A percentile compares a stretch with the other conserved stretches of the same genome.
phyloP scores from a whole-genome alignment of 2,113 vertebrate genomes.

The Amazona guildingii region DNA sequence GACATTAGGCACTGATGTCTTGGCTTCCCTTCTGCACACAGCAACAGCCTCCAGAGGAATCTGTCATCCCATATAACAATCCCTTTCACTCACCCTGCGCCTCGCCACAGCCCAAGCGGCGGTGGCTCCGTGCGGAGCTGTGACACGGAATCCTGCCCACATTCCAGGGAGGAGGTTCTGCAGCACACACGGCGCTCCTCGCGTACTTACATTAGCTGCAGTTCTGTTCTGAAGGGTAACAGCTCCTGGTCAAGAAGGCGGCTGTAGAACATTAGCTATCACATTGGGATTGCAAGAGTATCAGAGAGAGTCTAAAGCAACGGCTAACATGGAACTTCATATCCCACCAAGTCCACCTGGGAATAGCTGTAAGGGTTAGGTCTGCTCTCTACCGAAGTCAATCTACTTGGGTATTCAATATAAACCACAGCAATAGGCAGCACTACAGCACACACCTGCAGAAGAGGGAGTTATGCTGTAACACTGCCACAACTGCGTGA shows the following conservation, averaged over 20 bases:
- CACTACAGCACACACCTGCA: neutral
- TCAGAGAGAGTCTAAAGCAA: accelerated
- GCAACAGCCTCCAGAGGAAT: conserved; percentile 51
- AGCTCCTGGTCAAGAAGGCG: neutral
- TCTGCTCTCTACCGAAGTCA: neutral
- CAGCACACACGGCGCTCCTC: neutral
- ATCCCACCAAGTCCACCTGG: accelerated
- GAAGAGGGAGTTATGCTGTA: accelerated
- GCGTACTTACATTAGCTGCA: neutral
- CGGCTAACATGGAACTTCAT: neutral
- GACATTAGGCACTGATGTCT: conserved; percentile 34
- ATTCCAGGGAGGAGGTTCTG: neutral
- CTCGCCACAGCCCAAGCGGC: neutral
- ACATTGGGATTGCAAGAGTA: accelerated
- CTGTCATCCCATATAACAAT: conserved; percentile 2
- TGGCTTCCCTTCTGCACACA: conserved; percentile 43
- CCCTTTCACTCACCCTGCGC: neutral
- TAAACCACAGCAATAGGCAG: neutral
- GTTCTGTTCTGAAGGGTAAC: accelerated
- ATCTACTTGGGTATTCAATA: neutral
- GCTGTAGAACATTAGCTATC: accelerated
- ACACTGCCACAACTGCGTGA: accelerated
- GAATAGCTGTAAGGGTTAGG: accelerated
- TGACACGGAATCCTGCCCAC: neutral
- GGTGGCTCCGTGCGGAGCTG: neutral